These are phyloP conservation scores for Proisotoma minuta DNA, from an alignment of 2,888 invertebrate species.

Conservation along the genomic window DNA sequence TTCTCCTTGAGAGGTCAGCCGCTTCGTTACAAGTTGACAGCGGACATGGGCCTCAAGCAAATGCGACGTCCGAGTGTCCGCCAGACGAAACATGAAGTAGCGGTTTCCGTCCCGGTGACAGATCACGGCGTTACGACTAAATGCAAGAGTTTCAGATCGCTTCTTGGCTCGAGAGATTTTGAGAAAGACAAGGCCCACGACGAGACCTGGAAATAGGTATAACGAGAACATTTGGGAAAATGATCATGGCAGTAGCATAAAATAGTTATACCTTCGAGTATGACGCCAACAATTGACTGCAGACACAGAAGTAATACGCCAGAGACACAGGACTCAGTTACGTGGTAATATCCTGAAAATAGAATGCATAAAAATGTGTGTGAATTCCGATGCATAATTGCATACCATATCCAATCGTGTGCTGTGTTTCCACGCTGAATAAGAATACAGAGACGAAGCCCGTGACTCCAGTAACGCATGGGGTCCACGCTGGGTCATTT, in stretches of 20 bases:
- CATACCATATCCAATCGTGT: constrained; percentile 34
- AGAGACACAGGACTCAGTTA: constrained; percentile 31
- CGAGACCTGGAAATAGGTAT: no score
- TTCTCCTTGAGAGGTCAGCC: constrained; percentile 40
- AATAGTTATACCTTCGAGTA: constrained; percentile 61
- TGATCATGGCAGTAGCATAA: no score
- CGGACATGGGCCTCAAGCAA: constrained; percentile 41
- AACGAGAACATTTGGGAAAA: no score
- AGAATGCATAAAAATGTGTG: no score
- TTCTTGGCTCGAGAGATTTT: constrained; percentile 93
- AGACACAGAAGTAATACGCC: constrained; percentile 37
- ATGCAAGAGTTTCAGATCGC: constrained; percentile 68
- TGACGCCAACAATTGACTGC: constrained; percentile 42
- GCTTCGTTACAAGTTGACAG: constrained; percentile 35
- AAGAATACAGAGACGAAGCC: constrained; percentile 55
- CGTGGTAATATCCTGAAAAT: no score
- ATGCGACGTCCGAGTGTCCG: constrained; percentile 51
- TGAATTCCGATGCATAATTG: no score
- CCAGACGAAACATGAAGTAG: constrained; percentile 78
- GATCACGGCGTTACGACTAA: constrained; percentile 82
- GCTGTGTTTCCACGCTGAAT: constrained; percentile 56
- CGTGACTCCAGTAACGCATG: constrained; percentile 54
- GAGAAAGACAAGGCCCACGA: constrained; percentile 63
- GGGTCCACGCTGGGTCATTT: constrained; percentile 48
- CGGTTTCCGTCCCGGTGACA: constrained; percentile 73